Conservation (phyloP, 2,797 vertebrate species). For the Bovichtus diacanthus region DNA sequence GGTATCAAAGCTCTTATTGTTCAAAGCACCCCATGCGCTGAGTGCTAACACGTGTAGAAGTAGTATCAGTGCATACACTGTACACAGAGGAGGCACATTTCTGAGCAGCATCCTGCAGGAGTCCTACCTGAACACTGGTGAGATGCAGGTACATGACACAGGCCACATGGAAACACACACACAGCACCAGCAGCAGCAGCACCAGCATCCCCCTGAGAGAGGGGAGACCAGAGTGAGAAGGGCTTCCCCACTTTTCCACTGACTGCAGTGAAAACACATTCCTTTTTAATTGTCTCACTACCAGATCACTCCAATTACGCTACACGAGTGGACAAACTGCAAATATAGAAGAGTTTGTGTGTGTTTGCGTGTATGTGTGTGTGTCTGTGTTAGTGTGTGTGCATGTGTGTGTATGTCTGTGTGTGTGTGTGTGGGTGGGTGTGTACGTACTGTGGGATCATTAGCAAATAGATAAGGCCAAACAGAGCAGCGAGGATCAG, state of each 20-base stretch:
- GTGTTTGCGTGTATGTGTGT: conserved; percentile 40
- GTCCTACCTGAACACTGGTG: conserved; percentile 91
- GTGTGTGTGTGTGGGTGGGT: conserved; percentile 37
- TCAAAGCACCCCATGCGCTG: background rate
- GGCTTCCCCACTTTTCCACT: conserved; percentile 40
- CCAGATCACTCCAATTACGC: conserved; percentile 47
- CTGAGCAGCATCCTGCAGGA: no score
- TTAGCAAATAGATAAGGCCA: conserved; percentile 96
- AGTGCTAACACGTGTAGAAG: no score
- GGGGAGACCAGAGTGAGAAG: conserved; percentile 24
- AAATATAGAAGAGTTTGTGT: conserved; percentile 19
- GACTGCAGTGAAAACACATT: conserved; percentile 39
- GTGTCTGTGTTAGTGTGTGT: conserved; percentile 41
- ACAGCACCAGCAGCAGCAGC: conserved; percentile 94
- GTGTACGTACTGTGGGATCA: conserved; percentile 95
- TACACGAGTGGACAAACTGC: conserved; percentile 31
- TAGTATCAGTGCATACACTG: no score
- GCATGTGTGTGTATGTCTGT: conserved; percentile 77
- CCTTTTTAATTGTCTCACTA: conserved; percentile 44
- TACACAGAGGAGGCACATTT: no score
- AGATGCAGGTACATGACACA: conserved; percentile 97
- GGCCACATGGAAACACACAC: conserved; percentile 96
- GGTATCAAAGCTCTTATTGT: background rate
- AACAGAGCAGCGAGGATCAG: conserved; percentile 94
- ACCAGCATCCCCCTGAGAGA: conserved; percentile 89